Conservation (phyloP, 1,140 invertebrate species). For the Octopus bimaculoides region DNA sequence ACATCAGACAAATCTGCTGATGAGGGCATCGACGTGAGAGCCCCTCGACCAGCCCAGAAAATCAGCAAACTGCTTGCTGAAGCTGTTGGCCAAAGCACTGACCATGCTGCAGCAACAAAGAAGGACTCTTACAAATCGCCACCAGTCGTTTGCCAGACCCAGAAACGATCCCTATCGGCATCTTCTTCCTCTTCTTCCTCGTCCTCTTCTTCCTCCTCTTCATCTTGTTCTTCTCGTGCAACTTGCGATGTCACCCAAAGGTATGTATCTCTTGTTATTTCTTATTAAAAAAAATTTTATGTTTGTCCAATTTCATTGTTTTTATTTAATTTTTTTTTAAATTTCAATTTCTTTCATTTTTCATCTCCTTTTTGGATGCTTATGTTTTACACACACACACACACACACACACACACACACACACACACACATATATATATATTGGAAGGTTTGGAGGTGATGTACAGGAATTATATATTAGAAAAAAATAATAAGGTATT, state of each 20-base stretch:
- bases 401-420: neutral
- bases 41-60: neutral
- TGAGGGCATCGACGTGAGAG: neutral
- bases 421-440: neutral
- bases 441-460: no score
- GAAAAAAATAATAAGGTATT: no score
- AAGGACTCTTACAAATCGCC: no score
- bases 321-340: no score
- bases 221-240: neutral
- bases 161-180: no score
- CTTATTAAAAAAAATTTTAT: no score
- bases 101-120: neutral
- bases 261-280: neutral
- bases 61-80: neutral
- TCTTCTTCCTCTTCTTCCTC: neutral
- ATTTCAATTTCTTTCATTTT: neutral
- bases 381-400: neutral
- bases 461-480: no score
- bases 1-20: constrained; percentile 4
- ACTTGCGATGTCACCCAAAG: neutral
- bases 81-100: neutral
- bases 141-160: no score
- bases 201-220: neutral
- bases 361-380: neutral
- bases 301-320: no score